Conservation (phyloP, 2,888 invertebrate species). For the Flexamia atlantica region DNA sequence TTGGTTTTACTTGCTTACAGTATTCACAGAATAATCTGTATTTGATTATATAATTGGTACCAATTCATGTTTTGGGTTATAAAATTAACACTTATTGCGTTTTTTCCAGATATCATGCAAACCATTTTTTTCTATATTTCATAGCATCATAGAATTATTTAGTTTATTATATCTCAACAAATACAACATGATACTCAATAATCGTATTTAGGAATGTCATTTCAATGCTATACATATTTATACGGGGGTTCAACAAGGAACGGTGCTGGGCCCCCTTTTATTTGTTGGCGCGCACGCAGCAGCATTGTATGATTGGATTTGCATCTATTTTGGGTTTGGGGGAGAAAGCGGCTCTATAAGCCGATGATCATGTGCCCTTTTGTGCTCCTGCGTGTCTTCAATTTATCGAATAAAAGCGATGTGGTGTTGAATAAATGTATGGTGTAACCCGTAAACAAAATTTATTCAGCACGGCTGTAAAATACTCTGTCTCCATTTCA, state of each 20-base stretch:
- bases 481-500: too few relatives aligned
- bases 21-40: too few relatives aligned
- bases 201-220: neutral
- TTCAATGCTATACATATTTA: neutral
- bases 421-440: conserved; percentile 27
- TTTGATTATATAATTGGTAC: too few relatives aligned
- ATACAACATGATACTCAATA: too few relatives aligned
- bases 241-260: neutral
- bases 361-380: conserved; percentile 38
- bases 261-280: neutral
- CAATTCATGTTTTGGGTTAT: too few relatives aligned
- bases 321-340: conserved; percentile 36
- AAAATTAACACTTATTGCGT: too few relatives aligned
- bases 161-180: too few relatives aligned
- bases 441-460: neutral
- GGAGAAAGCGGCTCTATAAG: conserved; percentile 26
- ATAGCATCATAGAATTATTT: too few relatives aligned
- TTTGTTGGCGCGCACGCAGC: conserved; percentile 43
- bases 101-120: too few relatives aligned
- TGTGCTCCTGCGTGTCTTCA: conserved; percentile 36
- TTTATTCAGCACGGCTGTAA: neutral
- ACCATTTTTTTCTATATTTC: too few relatives aligned
- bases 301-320: conserved; percentile 49
- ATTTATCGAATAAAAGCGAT: conserved; percentile 32
- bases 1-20: too few relatives aligned